These are phyloP conservation scores for Fringilla coelebs DNA, from an alignment of 2,797 vertebrate genomes.

Conservation along the genomic window DNA sequence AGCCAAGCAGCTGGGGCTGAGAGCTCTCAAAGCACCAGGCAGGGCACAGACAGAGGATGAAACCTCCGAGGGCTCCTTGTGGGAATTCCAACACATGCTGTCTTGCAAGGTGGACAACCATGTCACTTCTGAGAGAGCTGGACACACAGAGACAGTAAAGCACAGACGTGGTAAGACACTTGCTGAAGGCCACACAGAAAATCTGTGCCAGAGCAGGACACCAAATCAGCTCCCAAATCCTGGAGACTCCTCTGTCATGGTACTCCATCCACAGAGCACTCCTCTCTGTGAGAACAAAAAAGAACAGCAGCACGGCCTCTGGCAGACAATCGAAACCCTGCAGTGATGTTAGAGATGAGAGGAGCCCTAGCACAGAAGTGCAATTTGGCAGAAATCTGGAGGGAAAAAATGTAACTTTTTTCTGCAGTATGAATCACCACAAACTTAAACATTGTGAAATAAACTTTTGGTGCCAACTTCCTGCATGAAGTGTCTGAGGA, in stretches of 20 bases:
- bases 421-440: neutral
- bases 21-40: neutral
- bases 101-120: neutral
- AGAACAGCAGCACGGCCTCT: neutral
- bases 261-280: neutral
- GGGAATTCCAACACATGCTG: neutral
- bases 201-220: neutral
- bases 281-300: too few relatives aligned
- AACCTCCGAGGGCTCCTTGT: neutral
- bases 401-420: neutral
- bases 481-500: neutral
- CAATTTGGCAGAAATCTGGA: neutral
- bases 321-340: accelerated
- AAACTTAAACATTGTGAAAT: neutral
- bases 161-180: neutral
- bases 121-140: neutral
- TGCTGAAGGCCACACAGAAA: neutral
- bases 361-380: neutral
- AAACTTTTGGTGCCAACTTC: neutral
- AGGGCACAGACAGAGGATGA: neutral
- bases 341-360: neutral
- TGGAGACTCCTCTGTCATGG: accelerated
- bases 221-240: neutral
- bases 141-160: neutral
- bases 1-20: neutral